phyloP scores from a whole-genome alignment of 2,888 invertebrate species.

The Carpatolechia fugitivella region DNA sequence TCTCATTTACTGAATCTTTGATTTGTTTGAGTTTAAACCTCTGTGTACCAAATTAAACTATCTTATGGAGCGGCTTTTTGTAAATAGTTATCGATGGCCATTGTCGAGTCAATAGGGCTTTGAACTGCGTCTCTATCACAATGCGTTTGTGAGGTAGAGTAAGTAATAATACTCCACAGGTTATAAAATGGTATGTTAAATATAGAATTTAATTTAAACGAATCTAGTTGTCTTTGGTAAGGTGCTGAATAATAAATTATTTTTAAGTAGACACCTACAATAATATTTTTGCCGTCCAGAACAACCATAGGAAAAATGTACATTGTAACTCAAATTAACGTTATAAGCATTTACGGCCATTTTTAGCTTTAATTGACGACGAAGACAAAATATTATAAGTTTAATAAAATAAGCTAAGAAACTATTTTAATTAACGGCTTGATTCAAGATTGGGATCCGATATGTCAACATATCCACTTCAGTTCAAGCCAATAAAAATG shows the following conservation, averaged over 20 bases:
- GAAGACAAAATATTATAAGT: slow-evolving; percentile 32
- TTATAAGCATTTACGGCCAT: slow-evolving; percentile 54
- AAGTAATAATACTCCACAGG: too few relatives aligned
- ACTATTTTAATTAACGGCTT: neutral
- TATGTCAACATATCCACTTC: too few relatives aligned
- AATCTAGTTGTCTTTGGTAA: slow-evolving; percentile 1
- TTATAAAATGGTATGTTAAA: neutral
- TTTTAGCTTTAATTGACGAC: slow-evolving; percentile 58
- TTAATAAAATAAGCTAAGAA: slow-evolving; percentile 11
- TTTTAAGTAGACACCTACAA: slow-evolving; percentile 4
- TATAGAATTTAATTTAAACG: neutral
- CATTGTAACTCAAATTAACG: slow-evolving; percentile 16
- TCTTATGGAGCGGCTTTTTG: too few relatives aligned
- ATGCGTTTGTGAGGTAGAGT: too few relatives aligned
- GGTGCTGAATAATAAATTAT: slow-evolving; percentile 11
- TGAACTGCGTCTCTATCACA: too few relatives aligned
- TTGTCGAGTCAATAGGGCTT: too few relatives aligned
- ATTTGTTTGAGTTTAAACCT: too few relatives aligned
- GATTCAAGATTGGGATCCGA: neutral
- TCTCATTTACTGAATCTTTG: too few relatives aligned
- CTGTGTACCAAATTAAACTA: too few relatives aligned
- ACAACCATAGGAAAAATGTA: slow-evolving; percentile 16
- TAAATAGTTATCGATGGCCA: too few relatives aligned
- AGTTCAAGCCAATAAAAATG: neutral
- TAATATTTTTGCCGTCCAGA: neutral